Conservation (phyloP, 2,797 vertebrate species). For the Mormyrus proboscirostris region DNA sequence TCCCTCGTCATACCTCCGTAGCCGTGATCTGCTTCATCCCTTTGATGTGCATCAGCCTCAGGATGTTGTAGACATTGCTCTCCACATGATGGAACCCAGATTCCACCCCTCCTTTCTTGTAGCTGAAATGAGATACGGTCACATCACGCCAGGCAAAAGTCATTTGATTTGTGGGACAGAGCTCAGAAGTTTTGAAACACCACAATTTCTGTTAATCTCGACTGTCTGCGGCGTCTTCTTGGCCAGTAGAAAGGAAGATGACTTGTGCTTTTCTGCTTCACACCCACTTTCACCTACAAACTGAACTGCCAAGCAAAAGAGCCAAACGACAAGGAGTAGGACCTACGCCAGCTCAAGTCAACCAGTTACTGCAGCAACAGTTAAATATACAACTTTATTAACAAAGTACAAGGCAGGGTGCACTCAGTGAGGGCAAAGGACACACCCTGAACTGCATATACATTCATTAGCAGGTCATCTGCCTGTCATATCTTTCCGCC, state of each 20-base stretch:
- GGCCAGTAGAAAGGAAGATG: not conserved
- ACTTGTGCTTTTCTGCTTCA: not conserved
- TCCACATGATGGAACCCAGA: slow-evolving; percentile 83
- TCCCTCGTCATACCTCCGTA: slow-evolving; percentile 61
- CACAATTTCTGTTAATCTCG: not conserved
- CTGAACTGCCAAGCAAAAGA: not conserved
- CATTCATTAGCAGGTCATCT: not conserved
- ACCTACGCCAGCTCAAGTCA: not conserved
- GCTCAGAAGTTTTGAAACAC: slow-evolving; percentile 33
- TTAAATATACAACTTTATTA: slow-evolving; percentile 7
- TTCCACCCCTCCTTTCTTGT: slow-evolving; percentile 82
- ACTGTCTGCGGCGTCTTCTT: not conserved
- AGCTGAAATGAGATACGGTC: slow-evolving; percentile 54
- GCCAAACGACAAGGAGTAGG: not conserved
- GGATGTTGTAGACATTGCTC: slow-evolving; percentile 77
- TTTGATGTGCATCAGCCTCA: slow-evolving; percentile 77
- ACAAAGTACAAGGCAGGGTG: not conserved
- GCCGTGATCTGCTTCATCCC: slow-evolving; percentile 77
- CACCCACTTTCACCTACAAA: not conserved
- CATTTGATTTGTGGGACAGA: not conserved
- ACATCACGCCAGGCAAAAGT: not conserved
- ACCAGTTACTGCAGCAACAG: not conserved
- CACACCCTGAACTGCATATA: not conserved
- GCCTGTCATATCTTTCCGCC: not conserved
- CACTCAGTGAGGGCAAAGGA: not conserved